Evolutionary conservation across 2,797 vertebrate species (phyloP).

Genomic region (Phataginus tetradactyla): DNA sequence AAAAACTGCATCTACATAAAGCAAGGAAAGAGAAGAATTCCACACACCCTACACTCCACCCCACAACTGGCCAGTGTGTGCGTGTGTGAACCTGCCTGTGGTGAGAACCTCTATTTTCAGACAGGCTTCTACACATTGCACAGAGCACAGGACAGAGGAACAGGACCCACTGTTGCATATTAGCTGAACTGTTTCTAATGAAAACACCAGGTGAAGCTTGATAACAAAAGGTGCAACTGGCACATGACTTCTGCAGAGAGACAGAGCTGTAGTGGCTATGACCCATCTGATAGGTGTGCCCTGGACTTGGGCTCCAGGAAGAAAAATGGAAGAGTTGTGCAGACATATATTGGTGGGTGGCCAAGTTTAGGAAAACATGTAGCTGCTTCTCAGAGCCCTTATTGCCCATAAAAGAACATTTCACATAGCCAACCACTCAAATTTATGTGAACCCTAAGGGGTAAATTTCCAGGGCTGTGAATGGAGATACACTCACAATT

Average conservation of each 20-base stretch:
- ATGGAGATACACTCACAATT: constrained; percentile 80
- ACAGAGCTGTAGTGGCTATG: neutral
- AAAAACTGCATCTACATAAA: constrained; percentile 73
- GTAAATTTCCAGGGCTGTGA: constrained; percentile 82
- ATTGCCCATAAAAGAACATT: constrained; percentile 86
- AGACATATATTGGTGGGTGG: constrained; percentile 76
- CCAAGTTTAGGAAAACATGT: constrained; percentile 80
- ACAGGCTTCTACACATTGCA: constrained; percentile 67
- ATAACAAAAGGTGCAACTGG: constrained; percentile 74
- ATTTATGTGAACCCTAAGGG: constrained; percentile 87
- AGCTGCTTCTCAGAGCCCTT: constrained; percentile 80
- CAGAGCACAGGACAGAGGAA: constrained; percentile 69
- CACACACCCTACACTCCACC: constrained; percentile 50
- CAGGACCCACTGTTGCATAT: constrained; percentile 75
- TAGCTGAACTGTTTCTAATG: constrained; percentile 79
- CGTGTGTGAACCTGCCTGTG: constrained; percentile 20
- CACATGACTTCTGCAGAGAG: neutral
- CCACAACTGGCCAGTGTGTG: neutral
- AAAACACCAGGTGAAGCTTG: constrained; percentile 77
- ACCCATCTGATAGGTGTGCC: constrained; percentile 56
- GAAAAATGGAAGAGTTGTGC: constrained; percentile 81
- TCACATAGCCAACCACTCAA: constrained; percentile 84
- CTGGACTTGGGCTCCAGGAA: constrained; percentile 67
- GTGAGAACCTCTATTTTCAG: constrained; percentile 70
- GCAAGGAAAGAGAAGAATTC: constrained; percentile 79